Base-by-base conservation (phyloP, 2,113 vertebrate species). In the Chaenogobius annularis region DNA sequence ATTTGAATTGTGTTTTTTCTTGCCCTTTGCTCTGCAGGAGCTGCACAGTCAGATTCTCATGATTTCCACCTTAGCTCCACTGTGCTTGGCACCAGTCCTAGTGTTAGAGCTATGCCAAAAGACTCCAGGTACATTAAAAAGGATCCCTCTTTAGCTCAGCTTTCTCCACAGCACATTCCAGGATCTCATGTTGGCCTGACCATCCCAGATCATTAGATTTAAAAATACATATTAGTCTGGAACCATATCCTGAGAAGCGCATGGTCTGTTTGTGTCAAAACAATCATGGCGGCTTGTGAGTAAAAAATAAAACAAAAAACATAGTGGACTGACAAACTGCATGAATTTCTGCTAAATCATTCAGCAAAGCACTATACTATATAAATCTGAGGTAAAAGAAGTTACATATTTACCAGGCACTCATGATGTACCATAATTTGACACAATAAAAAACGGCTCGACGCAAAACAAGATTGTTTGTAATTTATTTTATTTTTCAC, bases 11-110 rank as follows among this genome's bases (percentile, higher is more conserved):
- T 46, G 5, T 66, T 66, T 22, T 64, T 66, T 66, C 15, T 37
- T 17, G 54, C 40, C 23, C 44, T 9, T 73, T 19, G 22, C 46
- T 67, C 31, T 64, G 1, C 12, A 84, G 83, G 43, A 71, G 47
- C 48, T n/a, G 43, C 37, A 10, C 74, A 71, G 1, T 74, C 85
- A 31, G 71, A 83, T 31, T 31, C 26, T 31, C 26, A 31, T 4
- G 26, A 31, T 0, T 79, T 93, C 73, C 81, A 84, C 70, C 84
- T 83, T 74, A 78, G 82, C 15, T 69, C 48, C 23, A 61, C 44
- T 54, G 63, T 81, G 67, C 69, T 86, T 9, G 77, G 77, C 74
- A 80, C 79, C 66, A 77, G 74, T 23, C 50, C 77, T 20, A 52
- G 46, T 6, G 50, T 69, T 10, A 64, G 56, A 72, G 71, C 47